A percentile compares a stretch with the other conserved stretches of the same genome.
These are phyloP conservation scores for Apus apus DNA, from an alignment of 2,113 vertebrate genomes.

Conservation along the genomic window DNA sequence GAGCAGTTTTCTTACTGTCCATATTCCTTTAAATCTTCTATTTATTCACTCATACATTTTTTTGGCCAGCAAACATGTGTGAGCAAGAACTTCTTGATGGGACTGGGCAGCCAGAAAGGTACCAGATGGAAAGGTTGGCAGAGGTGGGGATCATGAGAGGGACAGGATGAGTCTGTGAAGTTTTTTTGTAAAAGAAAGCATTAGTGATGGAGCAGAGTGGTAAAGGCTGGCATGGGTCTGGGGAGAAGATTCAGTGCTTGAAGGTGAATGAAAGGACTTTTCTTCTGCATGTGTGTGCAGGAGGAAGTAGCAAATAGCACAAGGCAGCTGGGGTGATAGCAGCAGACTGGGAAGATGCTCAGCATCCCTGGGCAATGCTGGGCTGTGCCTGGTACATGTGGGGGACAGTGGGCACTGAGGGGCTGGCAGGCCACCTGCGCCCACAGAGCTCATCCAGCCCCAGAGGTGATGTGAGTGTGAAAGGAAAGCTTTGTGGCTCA, in stretches of 20 bases:
- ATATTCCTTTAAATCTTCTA: slow-evolving; percentile 10
- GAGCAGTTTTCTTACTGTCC: not conserved
- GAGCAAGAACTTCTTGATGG: not conserved
- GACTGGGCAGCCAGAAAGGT: slow-evolving; percentile 7
- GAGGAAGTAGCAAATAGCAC: not conserved
- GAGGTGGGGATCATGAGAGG: not conserved
- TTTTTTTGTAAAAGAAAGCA: not conserved
- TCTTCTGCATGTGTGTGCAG: not conserved
- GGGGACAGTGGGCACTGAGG: fast-evolving
- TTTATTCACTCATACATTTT: not conserved
- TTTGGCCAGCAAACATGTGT: not conserved
- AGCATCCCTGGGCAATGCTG: not conserved
- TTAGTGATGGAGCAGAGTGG: not conserved
- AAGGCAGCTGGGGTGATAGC: not conserved
- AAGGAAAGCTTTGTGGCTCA: not conserved
- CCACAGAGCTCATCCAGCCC: fast-evolving
- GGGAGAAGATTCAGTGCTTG: not conserved
- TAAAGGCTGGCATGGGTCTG: not conserved
- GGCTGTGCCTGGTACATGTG: not conserved
- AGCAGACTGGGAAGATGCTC: not conserved
- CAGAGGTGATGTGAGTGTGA: not conserved
- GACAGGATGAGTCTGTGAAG: not conserved
- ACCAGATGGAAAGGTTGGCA: not conserved
- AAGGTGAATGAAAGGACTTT: slow-evolving; percentile 13
- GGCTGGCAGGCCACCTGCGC: not conserved